Evolutionary conservation across 2,888 invertebrate species (phyloP).

Genomic region (Busseola fusca): DNA sequence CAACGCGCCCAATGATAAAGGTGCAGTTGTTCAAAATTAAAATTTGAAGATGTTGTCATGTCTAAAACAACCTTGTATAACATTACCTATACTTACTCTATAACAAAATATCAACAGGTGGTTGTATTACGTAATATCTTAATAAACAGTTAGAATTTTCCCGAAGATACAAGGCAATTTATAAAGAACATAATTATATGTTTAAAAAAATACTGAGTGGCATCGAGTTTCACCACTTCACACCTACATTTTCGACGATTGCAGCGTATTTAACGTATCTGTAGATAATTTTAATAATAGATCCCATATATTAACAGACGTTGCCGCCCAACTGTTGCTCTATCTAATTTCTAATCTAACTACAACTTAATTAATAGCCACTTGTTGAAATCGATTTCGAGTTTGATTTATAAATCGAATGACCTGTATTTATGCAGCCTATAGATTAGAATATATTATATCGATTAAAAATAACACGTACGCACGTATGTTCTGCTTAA

Average conservation of each 20-base stretch:
- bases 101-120: slow-evolving; percentile 63
- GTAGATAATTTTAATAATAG: slow-evolving; percentile 65
- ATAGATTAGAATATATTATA: slow-evolving; percentile 79
- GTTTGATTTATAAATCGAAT: slow-evolving; percentile 87
- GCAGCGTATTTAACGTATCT: slow-evolving; percentile 52
- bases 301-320: slow-evolving; percentile 78
- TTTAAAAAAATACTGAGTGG: slow-evolving; percentile 65
- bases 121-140: slow-evolving; percentile 60
- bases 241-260: slow-evolving; percentile 69
- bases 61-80: slow-evolving; percentile 44
- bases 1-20: slow-evolving; percentile 47
- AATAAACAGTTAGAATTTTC: slow-evolving; percentile 62
- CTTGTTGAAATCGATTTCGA: slow-evolving; percentile 88
- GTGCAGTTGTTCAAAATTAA: not conserved
- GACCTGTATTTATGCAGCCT: slow-evolving; percentile 83
- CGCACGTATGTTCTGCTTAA: slow-evolving; percentile 64
- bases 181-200: slow-evolving; percentile 62
- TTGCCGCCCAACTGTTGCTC: slow-evolving; percentile 81
- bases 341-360: slow-evolving; percentile 88
- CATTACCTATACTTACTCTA: slow-evolving; percentile 24
- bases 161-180: slow-evolving; percentile 57
- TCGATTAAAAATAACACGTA: slow-evolving; percentile 75
- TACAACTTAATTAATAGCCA: slow-evolving; percentile 89
- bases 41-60: slow-evolving; percentile 6
- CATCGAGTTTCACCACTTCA: slow-evolving; percentile 72